A percentile compares a stretch with the other conserved stretches of the same genome.
These are phyloP conservation scores for Notocelia uddmanniana DNA, from an alignment of 2,888 invertebrate species.

Conservation along the genomic window DNA sequence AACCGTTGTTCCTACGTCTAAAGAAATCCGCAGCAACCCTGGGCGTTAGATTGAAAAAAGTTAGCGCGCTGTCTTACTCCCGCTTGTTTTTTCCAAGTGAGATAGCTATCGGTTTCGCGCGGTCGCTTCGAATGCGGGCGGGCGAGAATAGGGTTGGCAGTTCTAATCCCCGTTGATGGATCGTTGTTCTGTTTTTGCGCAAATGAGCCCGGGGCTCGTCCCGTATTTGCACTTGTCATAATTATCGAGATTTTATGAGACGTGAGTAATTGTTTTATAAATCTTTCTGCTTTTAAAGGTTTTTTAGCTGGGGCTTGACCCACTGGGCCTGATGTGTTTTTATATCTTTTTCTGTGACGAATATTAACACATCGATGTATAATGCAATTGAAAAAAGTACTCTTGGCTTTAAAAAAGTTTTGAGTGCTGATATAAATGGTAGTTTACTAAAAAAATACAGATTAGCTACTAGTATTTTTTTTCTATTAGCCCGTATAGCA, in stretches of 20 bases:
- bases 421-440: no score
- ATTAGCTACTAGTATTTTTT: no score
- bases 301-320: neutral
- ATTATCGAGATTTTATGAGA: constrained; percentile 39
- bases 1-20: constrained; percentile 57
- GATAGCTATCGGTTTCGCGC: constrained; percentile 25
- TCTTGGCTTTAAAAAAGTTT: no score
- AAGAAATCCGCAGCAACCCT: constrained; percentile 54
- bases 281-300: neutral
- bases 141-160: constrained; percentile 29
- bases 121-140: constrained; percentile 43
- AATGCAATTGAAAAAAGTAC: no score
- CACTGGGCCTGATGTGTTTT: no score
- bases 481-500: no score
- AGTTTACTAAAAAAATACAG: no score
- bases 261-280: constrained; percentile 36
- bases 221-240: constrained; percentile 48
- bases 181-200: constrained; percentile 68
- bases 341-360: no score
- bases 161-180: constrained; percentile 72
- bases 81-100: neutral
- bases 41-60: constrained; percentile 27
- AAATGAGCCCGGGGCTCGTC: constrained; percentile 61
- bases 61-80: constrained; percentile 3
- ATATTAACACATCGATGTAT: no score